Conservation (phyloP, 2,113 vertebrate species). For the Mus musculus region DNA sequence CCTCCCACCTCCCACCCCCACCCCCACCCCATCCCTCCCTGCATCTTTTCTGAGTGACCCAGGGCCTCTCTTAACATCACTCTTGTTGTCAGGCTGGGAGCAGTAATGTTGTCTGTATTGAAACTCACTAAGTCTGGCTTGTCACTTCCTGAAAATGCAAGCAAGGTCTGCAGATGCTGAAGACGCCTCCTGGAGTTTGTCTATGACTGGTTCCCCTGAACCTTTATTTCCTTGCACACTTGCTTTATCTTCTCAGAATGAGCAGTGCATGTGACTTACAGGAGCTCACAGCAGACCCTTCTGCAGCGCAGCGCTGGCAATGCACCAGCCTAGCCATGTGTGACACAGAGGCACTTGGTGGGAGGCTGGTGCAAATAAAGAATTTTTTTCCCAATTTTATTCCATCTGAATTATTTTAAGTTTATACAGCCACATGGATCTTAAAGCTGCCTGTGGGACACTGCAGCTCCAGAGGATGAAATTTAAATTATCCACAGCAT, state of each 20-base stretch:
- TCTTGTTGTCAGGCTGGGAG: not conserved
- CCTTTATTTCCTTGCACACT: not conserved
- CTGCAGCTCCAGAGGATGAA: not conserved
- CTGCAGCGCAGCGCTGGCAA: not conserved
- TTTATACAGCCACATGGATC: not conserved
- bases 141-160: not conserved
- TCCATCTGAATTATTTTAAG: not conserved
- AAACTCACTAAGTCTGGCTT: not conserved
- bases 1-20: too few species aligned
- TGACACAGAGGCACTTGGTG: not conserved
- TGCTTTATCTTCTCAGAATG: not conserved
- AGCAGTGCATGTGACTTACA: not conserved
- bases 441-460: not conserved
- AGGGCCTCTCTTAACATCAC: not conserved
- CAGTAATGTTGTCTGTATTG: not conserved
- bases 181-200: not conserved
- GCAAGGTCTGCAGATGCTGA: not conserved
- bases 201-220: not conserved
- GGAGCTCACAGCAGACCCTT: not conserved
- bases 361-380: not conserved
- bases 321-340: not conserved
- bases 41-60: not conserved
- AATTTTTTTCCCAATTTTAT: not conserved
- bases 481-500: not conserved
- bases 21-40: accelerated